Conservation (phyloP, 2,797 vertebrate genomes). For the Ceryle rudis region DNA sequence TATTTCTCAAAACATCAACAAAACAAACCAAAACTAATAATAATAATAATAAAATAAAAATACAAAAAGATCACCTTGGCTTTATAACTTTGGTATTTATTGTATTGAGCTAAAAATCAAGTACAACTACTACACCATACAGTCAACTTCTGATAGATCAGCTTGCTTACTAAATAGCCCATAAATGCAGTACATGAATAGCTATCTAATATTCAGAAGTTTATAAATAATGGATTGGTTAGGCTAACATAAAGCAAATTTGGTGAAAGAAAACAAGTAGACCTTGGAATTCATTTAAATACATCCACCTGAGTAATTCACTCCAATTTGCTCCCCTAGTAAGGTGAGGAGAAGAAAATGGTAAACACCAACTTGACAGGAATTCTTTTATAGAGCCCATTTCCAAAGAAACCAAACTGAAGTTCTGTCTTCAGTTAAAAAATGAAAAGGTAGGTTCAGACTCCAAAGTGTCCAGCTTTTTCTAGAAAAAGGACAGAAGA, state of each 20-base stretch:
- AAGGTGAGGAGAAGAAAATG: neutral
- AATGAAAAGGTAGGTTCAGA: neutral
- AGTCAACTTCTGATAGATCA: neutral
- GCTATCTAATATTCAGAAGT: neutral
- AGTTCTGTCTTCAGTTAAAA: slow-evolving; percentile 7
- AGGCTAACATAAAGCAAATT: neutral
- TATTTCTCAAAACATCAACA: neutral
- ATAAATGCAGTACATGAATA: neutral
- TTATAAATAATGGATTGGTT: neutral
- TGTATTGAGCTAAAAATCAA: neutral
- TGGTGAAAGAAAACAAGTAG: neutral
- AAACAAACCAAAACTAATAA: neutral
- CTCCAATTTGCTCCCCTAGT: neutral
- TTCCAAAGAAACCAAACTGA: neutral
- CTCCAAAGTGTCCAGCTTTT: neutral
- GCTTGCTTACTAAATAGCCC: neutral
- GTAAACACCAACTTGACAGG: neutral
- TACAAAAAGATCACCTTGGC: neutral
- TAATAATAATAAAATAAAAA: neutral
- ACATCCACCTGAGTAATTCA: neutral
- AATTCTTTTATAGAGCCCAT: neutral
- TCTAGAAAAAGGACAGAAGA: slow-evolving; percentile 6
- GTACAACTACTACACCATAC: neutral
- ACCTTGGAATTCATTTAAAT: neutral
- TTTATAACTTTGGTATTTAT: neutral